Percentiles rank a stretch among this genome's conserved stretches.
phyloP scores from a whole-genome alignment of 2,888 invertebrate genomes.

The Drosophila suboccidentalis region DNA sequence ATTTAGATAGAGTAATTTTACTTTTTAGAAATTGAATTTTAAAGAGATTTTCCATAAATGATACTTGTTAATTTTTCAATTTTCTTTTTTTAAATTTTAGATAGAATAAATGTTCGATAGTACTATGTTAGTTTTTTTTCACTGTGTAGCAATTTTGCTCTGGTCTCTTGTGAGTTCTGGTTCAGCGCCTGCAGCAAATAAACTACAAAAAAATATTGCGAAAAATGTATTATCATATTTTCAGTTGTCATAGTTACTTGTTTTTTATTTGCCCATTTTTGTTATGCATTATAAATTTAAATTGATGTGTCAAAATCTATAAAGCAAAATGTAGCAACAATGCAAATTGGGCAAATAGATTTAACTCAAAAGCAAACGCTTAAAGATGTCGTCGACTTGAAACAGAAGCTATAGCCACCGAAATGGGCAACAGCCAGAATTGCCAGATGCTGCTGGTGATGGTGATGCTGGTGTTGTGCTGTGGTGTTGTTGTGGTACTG shows the following conservation, averaged over 20 bases:
- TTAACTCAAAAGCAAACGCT: constrained; percentile 34
- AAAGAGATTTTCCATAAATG: no score
- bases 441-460: constrained; percentile 26
- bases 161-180: constrained; percentile 47
- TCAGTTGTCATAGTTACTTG: constrained; percentile 23
- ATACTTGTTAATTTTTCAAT: no score
- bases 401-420: constrained; percentile 67
- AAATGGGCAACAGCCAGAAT: constrained; percentile 65
- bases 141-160: constrained; percentile 14
- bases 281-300: constrained; percentile 30
- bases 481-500: constrained; percentile 7
- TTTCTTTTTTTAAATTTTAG: no score
- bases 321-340: constrained; percentile 31
- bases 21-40: no score
- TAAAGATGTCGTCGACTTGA: constrained; percentile 45
- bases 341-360: constrained; percentile 46
- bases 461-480: constrained; percentile 26
- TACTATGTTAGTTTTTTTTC: not conserved
- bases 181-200: constrained; percentile 47
- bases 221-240: constrained; percentile 19
- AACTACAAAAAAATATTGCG: not conserved
- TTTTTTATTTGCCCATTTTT: constrained; percentile 6
- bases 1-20: no score
- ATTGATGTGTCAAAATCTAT: constrained; percentile 36
- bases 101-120: not conserved